Base-by-base conservation (phyloP, 2,797 vertebrate species). In the Pachyuromys duprasi region DNA sequence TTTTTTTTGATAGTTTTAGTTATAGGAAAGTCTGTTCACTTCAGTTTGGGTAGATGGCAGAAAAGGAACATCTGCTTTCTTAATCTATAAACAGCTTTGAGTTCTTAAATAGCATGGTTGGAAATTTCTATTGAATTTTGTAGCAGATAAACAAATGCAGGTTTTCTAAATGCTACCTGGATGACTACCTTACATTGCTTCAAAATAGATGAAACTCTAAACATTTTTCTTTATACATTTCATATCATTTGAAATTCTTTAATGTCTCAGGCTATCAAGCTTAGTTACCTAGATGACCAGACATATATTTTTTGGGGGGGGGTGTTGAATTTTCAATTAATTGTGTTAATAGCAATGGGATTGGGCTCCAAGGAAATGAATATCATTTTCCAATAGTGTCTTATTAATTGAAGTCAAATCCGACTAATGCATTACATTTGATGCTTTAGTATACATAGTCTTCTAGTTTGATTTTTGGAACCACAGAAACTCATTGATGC, bases 1-100 rank as follows among this genome's bases (percentile, higher is more conserved):
- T 70, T 55, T 70, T 70, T 55, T 57, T 57, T 57, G 17, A 82
- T 94, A 95, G 86, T 97, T 97, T 98, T 97, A 96, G 89, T 98
- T 98, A 97, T 72, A 90, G 96, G 90, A 96, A 70, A 95, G 97
- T 95, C 95, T 97, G 96, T 97, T 97, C 98, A 95, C 90, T 97
- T 96, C 49, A 90, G 28, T 93, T 94, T 93, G 89, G 97, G 90
- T 97, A 91, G 67, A 84, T 14, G 82, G 67, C 33, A 65, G 60
- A 57, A 97, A 96, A 83, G 97, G 93, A 98, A 83, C 93, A 97
- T 94, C 96, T 96, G 87, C 91, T 98, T 94, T 96, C 26, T 49
- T 95, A 28, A 75, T 95, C 93, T 94, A 79, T 94, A 97, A 93
- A 93, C 69, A 97, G 39, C 90, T 97, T 65, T 86, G 55, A 93